Conservation (phyloP, 2,797 vertebrate species). For the Hypotaenidia philippensis region DNA sequence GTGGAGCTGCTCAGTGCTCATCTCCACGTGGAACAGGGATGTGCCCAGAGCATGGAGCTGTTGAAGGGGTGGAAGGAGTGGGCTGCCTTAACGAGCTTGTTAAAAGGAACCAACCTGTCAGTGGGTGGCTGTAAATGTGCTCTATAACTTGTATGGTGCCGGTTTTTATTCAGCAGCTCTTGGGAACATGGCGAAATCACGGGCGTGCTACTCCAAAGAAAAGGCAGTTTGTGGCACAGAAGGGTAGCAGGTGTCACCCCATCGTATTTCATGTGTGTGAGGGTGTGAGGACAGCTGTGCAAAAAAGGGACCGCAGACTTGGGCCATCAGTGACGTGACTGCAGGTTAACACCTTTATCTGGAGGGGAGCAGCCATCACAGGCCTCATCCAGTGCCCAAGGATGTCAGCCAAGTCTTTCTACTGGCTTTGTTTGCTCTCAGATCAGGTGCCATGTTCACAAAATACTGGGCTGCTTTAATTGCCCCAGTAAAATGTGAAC, state of each 20-base stretch:
- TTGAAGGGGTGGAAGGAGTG: neutral
- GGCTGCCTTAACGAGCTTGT: neutral
- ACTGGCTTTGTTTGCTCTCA: neutral
- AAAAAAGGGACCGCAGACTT: neutral
- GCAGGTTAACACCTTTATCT: neutral
- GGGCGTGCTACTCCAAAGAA: neutral
- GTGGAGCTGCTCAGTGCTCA: neutral
- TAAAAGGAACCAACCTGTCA: neutral
- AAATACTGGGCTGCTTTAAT: neutral
- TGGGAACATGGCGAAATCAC: neutral
- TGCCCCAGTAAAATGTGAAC: neutral
- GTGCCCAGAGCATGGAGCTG: neutral
- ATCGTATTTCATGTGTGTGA: conserved; percentile 36
- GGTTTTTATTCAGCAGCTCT: neutral
- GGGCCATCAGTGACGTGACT: neutral
- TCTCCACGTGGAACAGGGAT: accelerated
- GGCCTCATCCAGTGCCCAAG: neutral
- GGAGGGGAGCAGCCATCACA: neutral
- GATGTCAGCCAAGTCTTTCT: neutral
- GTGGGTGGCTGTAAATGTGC: neutral
- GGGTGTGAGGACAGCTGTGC: neutral
- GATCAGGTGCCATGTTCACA: neutral
- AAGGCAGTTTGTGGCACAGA: neutral
- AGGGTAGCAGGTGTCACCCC: conserved; percentile 21
- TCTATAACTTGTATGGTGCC: neutral